These are phyloP conservation scores for Microtus montanus DNA, from an alignment of 2,113 vertebrate genomes.

Conservation along the genomic window DNA sequence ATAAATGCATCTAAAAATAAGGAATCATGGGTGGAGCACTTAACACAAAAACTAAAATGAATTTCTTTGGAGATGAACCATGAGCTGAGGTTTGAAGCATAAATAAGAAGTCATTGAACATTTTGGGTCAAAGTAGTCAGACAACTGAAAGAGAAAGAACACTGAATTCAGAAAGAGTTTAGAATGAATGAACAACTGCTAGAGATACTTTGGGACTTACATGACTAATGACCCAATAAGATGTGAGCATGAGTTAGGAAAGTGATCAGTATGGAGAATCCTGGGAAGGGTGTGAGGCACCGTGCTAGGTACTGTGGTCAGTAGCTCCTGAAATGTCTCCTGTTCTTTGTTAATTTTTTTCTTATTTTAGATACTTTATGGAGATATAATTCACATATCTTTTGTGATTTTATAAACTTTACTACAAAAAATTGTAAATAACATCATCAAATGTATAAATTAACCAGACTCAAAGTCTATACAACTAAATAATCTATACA, in stretches of 20 bases:
- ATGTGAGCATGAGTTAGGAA: neutral
- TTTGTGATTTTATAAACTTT: neutral
- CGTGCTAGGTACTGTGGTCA: fast-evolving
- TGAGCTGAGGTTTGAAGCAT: neutral
- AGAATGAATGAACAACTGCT: neutral
- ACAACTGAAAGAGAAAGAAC: neutral
- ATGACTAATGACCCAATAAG: neutral
- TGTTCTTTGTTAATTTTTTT: neutral
- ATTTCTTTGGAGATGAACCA: neutral
- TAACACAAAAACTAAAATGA: neutral
- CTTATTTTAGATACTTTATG: neutral
- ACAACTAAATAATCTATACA: neutral
- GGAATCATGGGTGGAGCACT: neutral
- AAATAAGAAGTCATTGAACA: neutral
- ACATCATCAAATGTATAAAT: neutral
- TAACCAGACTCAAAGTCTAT: neutral
- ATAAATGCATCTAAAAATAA: neutral
- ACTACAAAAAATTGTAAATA: neutral
- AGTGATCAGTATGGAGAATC: neutral
- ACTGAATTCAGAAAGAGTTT: neutral
- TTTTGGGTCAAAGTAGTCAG: fast-evolving
- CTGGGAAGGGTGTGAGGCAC: neutral
- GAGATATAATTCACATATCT: neutral
- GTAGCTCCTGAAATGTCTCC: neutral
- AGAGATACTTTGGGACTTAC: neutral